A percentile compares a stretch with the other conserved stretches of the same genome.
These are phyloP conservation scores for Drosophila punjabiensis DNA, from an alignment of 1,140 invertebrate species.

Conservation along the genomic window DNA sequence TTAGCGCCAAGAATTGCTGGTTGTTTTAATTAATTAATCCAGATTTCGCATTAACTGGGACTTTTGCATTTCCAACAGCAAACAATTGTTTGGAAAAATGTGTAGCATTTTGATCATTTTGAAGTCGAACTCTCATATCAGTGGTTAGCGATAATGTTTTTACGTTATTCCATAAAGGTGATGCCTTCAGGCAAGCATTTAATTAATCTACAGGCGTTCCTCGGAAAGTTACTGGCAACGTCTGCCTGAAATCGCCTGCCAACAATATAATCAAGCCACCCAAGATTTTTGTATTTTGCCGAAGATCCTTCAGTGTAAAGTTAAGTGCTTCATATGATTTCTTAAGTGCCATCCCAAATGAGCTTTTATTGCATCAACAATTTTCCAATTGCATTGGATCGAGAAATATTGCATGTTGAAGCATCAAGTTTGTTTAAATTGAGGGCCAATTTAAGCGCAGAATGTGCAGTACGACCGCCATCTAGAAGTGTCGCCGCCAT, in stretches of 20 bases:
- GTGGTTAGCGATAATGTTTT: too few relatives aligned
- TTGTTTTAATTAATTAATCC: not conserved
- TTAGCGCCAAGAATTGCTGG: too few relatives aligned
- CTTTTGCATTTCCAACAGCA: too few relatives aligned
- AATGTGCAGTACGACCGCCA: not conserved
- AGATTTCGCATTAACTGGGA: too few relatives aligned
- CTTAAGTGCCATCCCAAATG: not conserved
- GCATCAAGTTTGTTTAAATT: not conserved
- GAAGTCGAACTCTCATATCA: too few relatives aligned
- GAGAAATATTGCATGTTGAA: constrained; percentile 27
- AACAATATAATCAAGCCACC: not conserved
- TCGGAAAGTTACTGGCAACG: too few relatives aligned
- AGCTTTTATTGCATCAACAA: constrained; percentile 61
- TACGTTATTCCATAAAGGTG: too few relatives aligned
- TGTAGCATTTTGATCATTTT: too few relatives aligned
- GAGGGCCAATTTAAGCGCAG: not conserved
- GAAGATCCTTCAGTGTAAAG: not conserved
- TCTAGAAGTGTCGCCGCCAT: not conserved
- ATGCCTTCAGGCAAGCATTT: too few relatives aligned
- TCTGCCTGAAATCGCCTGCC: not conserved
- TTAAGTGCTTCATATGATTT: not conserved
- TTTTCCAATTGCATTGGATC: constrained; percentile 70
- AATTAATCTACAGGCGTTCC: too few relatives aligned
- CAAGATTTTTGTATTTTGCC: not conserved
- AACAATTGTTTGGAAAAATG: too few relatives aligned